Conservation (phyloP, 1,140 invertebrate genomes). For the Drosophila arawakana region DNA sequence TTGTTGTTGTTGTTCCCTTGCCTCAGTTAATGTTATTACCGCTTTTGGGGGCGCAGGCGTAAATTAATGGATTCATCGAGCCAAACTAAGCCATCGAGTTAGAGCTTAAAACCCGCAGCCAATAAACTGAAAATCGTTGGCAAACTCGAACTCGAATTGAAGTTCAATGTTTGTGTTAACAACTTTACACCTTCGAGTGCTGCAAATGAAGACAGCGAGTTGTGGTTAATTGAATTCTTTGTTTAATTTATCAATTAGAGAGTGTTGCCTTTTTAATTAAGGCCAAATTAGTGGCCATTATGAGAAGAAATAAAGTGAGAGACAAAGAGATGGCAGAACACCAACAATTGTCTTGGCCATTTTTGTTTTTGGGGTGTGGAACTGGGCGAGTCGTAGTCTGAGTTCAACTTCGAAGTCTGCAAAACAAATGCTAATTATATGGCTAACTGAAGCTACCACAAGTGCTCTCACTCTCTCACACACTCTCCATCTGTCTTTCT, state of each 20-base stretch:
- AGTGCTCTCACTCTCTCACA: constrained; percentile 46
- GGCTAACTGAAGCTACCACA: constrained; percentile 55
- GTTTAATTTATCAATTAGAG: constrained; percentile 78
- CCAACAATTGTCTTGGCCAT: constrained; percentile 66
- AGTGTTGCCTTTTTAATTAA: constrained; percentile 69
- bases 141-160: constrained; percentile 35
- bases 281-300: constrained; percentile 65
- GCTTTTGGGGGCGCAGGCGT: constrained; percentile 71
- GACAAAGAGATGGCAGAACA: constrained; percentile 43
- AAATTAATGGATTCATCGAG: constrained; percentile 82
- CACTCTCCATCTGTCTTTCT: constrained; percentile 6
- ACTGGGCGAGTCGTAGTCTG: constrained; percentile 62
- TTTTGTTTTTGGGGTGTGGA: constrained; percentile 67
- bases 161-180: constrained; percentile 83
- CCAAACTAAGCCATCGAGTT: constrained; percentile 36
- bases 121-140: background rate
- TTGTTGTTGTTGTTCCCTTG: constrained; percentile 24
- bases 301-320: constrained; percentile 36
- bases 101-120: background rate
- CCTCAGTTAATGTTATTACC: constrained; percentile 35
- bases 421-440: constrained; percentile 81
- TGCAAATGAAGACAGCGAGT: background rate
- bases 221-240: constrained; percentile 64
- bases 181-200: constrained; percentile 64
- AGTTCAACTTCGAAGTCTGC: constrained; percentile 28